Conservation (phyloP, 2,797 vertebrate species). For the Ctenosaura bakeri region DNA sequence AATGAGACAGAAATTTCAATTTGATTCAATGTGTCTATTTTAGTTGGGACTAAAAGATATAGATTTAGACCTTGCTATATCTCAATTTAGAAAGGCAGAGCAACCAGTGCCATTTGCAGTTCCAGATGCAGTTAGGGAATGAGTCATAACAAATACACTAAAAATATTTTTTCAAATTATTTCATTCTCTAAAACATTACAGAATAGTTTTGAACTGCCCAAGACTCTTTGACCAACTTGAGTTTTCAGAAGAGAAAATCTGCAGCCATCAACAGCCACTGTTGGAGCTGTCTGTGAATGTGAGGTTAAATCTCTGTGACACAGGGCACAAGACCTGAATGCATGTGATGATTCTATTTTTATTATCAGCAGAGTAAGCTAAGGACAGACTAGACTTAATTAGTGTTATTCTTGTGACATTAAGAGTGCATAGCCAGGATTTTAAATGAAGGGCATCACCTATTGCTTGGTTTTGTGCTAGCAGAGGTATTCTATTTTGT, state of each 20-base stretch:
- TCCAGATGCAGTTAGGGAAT: neutral
- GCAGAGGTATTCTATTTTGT: neutral
- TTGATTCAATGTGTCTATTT: too few species aligned
- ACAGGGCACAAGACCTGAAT: neutral
- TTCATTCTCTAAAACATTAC: neutral
- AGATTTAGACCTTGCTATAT: too few species aligned
- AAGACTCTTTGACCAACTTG: neutral
- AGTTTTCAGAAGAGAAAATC: neutral
- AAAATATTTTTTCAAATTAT: neutral
- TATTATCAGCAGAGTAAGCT: neutral
- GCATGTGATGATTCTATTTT: neutral
- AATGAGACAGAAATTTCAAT: neutral
- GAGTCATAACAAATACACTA: neutral
- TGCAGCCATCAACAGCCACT: neutral
- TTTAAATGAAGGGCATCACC: constrained; percentile 18
- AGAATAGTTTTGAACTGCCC: neutral
- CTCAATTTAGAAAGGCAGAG: neutral
- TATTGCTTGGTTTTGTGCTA: neutral
- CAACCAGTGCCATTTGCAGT: neutral
- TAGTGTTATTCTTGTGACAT: constrained; percentile 5
- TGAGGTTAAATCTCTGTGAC: neutral
- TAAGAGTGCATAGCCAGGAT: neutral
- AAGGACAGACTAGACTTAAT: neutral
- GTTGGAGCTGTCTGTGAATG: neutral
- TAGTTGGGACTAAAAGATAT: too few species aligned